Conservation (phyloP, 2,888 invertebrate genomes). For the Ophion obscuratus region DNA sequence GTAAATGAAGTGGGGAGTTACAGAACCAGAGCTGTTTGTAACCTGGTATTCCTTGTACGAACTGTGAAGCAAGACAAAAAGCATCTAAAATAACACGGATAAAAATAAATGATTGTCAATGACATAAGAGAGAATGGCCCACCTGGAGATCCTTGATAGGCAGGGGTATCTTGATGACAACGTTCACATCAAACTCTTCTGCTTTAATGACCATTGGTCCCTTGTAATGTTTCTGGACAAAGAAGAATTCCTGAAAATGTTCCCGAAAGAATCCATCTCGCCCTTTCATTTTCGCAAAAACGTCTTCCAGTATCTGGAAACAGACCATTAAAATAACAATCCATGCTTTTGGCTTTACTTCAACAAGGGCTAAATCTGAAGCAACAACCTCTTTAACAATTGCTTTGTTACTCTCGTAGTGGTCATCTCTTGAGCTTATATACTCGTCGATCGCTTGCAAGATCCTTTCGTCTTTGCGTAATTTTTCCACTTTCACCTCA, state of each 20-base stretch:
- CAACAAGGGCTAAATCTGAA: background rate
- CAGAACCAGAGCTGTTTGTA: constrained; percentile 69
- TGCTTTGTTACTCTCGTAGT: constrained; percentile 68
- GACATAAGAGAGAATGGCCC: constrained; percentile 6
- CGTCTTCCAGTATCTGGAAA: constrained; percentile 68
- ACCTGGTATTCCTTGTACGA: constrained; percentile 59
- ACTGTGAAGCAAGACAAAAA: constrained; percentile 8
- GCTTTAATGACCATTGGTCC: constrained; percentile 86
- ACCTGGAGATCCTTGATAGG: constrained; percentile 81
- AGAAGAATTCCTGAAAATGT: constrained; percentile 81
- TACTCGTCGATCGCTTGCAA: constrained; percentile 72
- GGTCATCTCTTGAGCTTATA: constrained; percentile 69
- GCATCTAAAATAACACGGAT: constrained; percentile 9
- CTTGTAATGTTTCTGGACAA: constrained; percentile 87
- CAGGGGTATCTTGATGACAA: constrained; percentile 86
- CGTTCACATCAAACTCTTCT: constrained; percentile 87
- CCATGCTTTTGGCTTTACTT: background rate
- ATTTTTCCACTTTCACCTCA: constrained; percentile 4
- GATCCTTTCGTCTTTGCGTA: constrained; percentile 59
- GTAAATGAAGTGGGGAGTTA: constrained; percentile 38
- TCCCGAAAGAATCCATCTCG: constrained; percentile 78
- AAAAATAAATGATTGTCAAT: background rate
- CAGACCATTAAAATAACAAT: background rate
- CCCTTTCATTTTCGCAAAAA: constrained; percentile 78
- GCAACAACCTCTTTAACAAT: constrained; percentile 50